Base-by-base conservation (phyloP, 2,113 vertebrate genomes). In the Oplegnathus fasciatus region DNA sequence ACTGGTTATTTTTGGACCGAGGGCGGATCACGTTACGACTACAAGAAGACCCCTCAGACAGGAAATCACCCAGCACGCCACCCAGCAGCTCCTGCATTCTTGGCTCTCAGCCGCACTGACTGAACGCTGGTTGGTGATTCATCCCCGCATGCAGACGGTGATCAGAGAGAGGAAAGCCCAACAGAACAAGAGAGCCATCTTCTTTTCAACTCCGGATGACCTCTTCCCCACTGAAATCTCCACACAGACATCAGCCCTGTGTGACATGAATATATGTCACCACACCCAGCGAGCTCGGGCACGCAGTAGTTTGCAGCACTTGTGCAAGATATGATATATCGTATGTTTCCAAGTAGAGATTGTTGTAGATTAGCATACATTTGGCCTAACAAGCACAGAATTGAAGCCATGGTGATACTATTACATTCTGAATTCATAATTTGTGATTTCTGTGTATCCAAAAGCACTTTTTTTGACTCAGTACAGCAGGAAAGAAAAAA, bases 1-100 rank as follows among this genome's bases (percentile, higher is more conserved):
- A 42, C 64, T 61, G 68, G 93, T 92, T 96, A 95, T 96, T 95
- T 95, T 94, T 92, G 92, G 94, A 94, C 75, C 2, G 24, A 70
- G 88, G 87, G 75, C 14, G 64, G 90, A 93, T 93, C 84, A 8
- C 50, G 72, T 95, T 95, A 93, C 93, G 34, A 86, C 90, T 84
- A 89, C 71, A 80, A 92, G 88, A 92, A 93, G 93, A 94, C 86
- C 93, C 91, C 80, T 94, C 84, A 84, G 87, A 94, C 92, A 94
- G 94, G 94, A 96, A 95, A 93, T 93, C 85, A 82, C 91, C 71
- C 90, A 87, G 87, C 80, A 79, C 60, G 89, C 91, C 92, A 90
- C 78, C 87, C 73, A 85, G 89, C 89, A 87, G 88, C 86, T 88
- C 83, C 50, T 60, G 81, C 84, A 91, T 92, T 92, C 86, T 89